Conservation (phyloP, 2,113 vertebrate genomes). For the sheep (Ovis aries) region DNA sequence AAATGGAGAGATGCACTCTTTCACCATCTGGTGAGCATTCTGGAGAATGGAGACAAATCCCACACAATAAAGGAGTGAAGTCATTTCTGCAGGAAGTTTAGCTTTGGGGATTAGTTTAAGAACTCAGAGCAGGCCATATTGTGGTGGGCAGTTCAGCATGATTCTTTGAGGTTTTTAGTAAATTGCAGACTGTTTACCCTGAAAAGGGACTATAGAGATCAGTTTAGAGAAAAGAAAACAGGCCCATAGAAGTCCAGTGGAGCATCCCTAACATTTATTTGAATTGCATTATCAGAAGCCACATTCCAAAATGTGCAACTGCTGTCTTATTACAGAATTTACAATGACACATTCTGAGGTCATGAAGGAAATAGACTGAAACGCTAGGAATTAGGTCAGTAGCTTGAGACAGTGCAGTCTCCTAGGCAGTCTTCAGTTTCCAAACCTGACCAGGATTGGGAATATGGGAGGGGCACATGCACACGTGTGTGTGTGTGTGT, state of each 20-base stretch:
- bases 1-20: neutral
- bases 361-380: neutral
- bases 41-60: neutral
- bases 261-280: neutral
- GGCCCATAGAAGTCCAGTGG: neutral
- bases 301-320: neutral
- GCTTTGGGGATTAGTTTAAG: neutral
- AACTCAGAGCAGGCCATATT: neutral
- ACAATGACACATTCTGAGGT: conserved; percentile 37
- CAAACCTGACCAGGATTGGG: neutral
- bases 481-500: neutral
- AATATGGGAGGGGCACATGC: neutral
- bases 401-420: neutral
- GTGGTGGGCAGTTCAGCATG: neutral
- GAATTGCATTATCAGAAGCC: neutral
- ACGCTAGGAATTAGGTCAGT: conserved; percentile 14
- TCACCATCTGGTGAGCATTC: neutral
- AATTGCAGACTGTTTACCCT: neutral
- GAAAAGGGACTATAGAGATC: neutral
- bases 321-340: neutral
- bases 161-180: neutral
- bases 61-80: neutral
- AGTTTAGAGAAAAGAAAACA: neutral
- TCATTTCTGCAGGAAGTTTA: neutral
- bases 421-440: neutral